phyloP scores from a whole-genome alignment of 2,113 vertebrate species.

The Laterallus jamaicensis region DNA sequence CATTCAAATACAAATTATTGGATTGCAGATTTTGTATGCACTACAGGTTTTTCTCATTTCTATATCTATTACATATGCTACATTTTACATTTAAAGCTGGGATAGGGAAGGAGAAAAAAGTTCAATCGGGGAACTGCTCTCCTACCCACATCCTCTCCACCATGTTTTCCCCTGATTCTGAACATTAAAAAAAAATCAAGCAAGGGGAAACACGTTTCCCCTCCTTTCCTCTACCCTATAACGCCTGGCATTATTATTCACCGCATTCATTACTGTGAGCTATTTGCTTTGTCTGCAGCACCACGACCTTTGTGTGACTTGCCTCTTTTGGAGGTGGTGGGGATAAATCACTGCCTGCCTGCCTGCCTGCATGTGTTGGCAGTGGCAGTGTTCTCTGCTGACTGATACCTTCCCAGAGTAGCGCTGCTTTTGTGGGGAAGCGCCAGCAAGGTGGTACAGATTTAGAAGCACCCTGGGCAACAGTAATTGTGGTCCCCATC shows the following conservation, averaged over 20 bases:
- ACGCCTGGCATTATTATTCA: background rate
- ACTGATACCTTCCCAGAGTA: rapidly evolving
- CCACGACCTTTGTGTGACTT: background rate
- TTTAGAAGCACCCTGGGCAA: background rate
- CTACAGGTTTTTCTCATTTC: background rate
- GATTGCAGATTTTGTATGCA: background rate
- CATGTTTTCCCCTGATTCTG: background rate
- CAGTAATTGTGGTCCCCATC: rapidly evolving
- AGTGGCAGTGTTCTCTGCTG: background rate
- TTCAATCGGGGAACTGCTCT: background rate
- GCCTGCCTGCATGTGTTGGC: background rate
- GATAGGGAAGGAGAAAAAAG: background rate
- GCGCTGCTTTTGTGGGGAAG: rapidly evolving
- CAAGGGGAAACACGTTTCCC: background rate
- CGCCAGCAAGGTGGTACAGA: background rate
- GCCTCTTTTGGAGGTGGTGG: background rate
- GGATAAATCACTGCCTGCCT: background rate
- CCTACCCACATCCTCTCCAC: background rate
- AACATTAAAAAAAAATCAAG: background rate
- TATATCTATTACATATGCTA: background rate
- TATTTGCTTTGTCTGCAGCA: background rate
- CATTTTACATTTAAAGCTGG: background rate
- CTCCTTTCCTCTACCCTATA: background rate
- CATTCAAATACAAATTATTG: background rate
- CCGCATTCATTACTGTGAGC: background rate